Evolutionary conservation across 2,888 invertebrate species (phyloP).

Genomic region (Euplagia quadripunctaria): DNA sequence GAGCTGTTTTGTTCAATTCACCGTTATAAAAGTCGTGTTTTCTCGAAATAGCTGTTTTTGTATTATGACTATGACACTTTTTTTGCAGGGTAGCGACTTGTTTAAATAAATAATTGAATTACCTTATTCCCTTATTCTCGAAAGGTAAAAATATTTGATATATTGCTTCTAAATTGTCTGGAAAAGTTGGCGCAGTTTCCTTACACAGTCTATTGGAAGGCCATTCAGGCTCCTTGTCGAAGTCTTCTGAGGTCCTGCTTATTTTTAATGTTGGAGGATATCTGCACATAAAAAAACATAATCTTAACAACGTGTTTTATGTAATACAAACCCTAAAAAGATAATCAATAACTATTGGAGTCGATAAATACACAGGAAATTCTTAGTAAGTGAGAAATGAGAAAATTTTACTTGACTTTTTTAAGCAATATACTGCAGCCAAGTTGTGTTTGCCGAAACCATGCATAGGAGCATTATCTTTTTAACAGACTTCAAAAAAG

Average conservation of each 20-base stretch:
- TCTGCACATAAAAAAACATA: slow-evolving; percentile 51
- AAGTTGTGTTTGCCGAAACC: not conserved
- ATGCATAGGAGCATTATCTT: too few species aligned
- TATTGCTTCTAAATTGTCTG: slow-evolving; percentile 83
- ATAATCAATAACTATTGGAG: not conserved
- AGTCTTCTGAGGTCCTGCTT: slow-evolving; percentile 80
- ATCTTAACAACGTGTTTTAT: not conserved
- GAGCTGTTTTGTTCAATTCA: too few species aligned
- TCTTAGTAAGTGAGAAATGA: too few species aligned
- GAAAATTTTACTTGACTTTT: not conserved
- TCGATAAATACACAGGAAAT: not conserved
- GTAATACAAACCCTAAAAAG: not conserved
- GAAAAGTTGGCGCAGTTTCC: slow-evolving; percentile 71
- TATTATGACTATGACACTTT: too few species aligned
- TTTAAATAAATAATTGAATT: slow-evolving; percentile 46
- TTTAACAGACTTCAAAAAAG: too few species aligned
- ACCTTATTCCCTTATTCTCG: slow-evolving; percentile 93
- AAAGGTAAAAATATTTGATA: slow-evolving; percentile 91
- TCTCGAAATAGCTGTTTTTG: too few species aligned
- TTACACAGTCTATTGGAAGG: slow-evolving; percentile 84
- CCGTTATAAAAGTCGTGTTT: too few species aligned
- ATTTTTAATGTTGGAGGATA: slow-evolving; percentile 84
- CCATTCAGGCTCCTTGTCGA: slow-evolving; percentile 86
- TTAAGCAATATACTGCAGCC: not conserved
- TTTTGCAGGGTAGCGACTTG: too few species aligned